A percentile compares a stretch with the other conserved stretches of the same genome.
Conservation (phyloP, 64 coral and sea anemone species). For the Anthopleura sola region DNA sequence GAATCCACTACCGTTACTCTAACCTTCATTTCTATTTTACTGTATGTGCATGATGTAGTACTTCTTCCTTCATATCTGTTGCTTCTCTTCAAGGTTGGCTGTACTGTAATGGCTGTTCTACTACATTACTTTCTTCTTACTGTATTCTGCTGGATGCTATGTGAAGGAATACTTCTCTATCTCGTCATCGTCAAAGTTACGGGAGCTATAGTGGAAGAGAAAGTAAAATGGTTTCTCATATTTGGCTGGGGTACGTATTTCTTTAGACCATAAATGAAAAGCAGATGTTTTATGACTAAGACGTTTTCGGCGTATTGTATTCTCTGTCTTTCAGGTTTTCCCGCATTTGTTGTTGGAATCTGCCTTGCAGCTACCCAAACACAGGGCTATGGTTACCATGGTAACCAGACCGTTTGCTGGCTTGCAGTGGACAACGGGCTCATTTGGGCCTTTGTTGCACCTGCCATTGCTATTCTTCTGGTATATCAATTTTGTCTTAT, state of each 20-base stretch:
- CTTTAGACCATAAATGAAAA: no score
- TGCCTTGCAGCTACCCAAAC: constrained; percentile 46
- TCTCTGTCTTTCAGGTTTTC: constrained; percentile 33
- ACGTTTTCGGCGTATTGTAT: background rate
- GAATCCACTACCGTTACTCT: no score
- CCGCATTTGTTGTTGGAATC: constrained; percentile 33
- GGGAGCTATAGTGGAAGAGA: background rate
- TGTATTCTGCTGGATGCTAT: constrained; percentile 73
- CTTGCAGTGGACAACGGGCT: constrained; percentile 41
- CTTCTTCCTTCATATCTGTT: background rate
- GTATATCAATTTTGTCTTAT: no score
- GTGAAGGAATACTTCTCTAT: constrained; percentile 54
- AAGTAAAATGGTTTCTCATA: constrained; percentile 28
- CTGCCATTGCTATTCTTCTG: constrained; percentile 28
- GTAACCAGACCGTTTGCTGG: constrained; percentile 20
- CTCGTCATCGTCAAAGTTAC: constrained; percentile 29
- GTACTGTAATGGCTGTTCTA: constrained; percentile 48
- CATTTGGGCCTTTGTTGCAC: constrained; percentile 49
- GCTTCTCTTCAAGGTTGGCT: constrained; percentile 20
- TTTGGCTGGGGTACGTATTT: constrained; percentile 63
- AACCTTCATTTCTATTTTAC: background rate
- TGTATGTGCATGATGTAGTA: background rate
- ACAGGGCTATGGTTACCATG: constrained; percentile 30
- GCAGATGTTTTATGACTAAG: background rate
- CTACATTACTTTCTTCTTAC: constrained; percentile 63